phyloP scores from a whole-genome alignment of 2,113 vertebrate genomes.

The Pluvialis apricaria region DNA sequence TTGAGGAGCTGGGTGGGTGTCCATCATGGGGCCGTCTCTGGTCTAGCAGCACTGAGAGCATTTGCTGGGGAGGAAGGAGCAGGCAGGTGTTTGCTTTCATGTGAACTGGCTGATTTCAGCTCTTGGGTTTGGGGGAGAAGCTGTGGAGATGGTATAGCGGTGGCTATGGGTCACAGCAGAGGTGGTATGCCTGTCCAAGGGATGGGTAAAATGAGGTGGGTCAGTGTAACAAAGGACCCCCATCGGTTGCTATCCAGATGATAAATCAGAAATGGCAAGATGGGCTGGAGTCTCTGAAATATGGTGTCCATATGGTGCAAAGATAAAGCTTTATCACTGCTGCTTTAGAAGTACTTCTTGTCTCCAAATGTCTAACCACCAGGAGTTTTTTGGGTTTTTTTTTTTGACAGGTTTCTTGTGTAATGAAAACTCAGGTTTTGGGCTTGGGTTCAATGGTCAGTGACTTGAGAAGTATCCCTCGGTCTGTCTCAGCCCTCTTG shows the following conservation, averaged over 20 bases:
- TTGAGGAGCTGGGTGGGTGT: not conserved
- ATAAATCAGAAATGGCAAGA: not conserved
- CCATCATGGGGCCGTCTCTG: not conserved
- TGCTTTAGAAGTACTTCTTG: not conserved
- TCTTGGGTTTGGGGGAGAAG: not conserved
- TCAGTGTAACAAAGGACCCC: fast-evolving
- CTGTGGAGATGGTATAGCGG: fast-evolving
- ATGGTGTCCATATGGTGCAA: not conserved
- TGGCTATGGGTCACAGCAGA: not conserved
- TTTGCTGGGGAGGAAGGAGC: not conserved
- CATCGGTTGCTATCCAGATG: not conserved
- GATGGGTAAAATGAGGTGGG: fast-evolving
- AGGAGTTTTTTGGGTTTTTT: not conserved
- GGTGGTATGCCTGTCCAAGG: not conserved
- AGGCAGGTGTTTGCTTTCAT: not conserved
- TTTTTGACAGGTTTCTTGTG: not conserved
- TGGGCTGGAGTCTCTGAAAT: not conserved
- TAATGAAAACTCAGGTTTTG: not conserved
- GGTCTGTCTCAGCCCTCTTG: not conserved
- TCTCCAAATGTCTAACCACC: not conserved
- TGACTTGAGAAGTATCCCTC: not conserved
- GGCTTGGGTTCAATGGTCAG: not conserved
- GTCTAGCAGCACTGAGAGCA: fast-evolving
- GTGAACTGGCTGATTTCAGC: not conserved
- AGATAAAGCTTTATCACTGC: not conserved